These are phyloP conservation scores for Drepana arcuata DNA, from an alignment of 1,140 invertebrate species.

Conservation along the genomic window DNA sequence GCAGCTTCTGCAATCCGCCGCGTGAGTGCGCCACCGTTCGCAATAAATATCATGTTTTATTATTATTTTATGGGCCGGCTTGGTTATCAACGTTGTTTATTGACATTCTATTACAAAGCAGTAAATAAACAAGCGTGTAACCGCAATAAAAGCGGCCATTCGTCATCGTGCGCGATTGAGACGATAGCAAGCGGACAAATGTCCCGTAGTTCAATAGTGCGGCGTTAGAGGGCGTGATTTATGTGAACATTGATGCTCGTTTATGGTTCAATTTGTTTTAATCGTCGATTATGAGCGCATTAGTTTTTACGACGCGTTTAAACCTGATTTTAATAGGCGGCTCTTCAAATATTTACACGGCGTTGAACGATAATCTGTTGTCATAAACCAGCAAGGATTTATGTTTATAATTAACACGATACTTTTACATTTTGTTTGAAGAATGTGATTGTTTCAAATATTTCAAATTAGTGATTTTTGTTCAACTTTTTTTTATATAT, in stretches of 20 bases:
- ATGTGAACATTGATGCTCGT: conserved; percentile 33
- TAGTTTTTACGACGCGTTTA: conserved; percentile 36
- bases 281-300: conserved; percentile 35
- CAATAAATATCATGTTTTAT: conserved; percentile 30
- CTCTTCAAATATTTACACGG: conserved; percentile 34
- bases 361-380: conserved; percentile 17
- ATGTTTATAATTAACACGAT: too few relatives aligned
- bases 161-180: conserved; percentile 43
- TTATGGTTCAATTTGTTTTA: conserved; percentile 33
- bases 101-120: conserved; percentile 43
- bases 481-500: too few relatives aligned
- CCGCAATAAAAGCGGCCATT: conserved; percentile 46
- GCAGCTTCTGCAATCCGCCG: conserved; percentile 8
- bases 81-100: conserved; percentile 36
- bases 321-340: conserved; percentile 35
- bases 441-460: too few relatives aligned
- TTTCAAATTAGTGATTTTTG: too few relatives aligned
- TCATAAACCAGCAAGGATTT: conserved; percentile 21
- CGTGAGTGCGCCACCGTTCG: conserved; percentile 15
- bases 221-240: conserved; percentile 49
- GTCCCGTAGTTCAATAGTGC: conserved; percentile 28
- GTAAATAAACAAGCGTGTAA: conserved; percentile 38
- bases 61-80: conserved; percentile 31
- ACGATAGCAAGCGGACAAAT: conserved; percentile 38
- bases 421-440: too few relatives aligned